These are phyloP conservation scores for Vulpes ferrilata DNA, from an alignment of 2,113 vertebrate species.

Conservation along the genomic window DNA sequence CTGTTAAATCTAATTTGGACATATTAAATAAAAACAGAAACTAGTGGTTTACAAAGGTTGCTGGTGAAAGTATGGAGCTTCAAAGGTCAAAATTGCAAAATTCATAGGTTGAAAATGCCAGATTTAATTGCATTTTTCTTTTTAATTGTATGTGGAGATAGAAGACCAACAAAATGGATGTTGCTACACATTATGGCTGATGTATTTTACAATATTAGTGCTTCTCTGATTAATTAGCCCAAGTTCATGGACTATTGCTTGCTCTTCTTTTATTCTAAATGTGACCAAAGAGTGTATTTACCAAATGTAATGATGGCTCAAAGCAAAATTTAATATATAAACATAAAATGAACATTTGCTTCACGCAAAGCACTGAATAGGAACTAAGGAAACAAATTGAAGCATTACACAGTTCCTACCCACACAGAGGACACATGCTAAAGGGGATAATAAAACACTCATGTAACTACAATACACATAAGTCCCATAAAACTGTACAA, in stretches of 20 bases:
- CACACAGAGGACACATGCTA: background rate
- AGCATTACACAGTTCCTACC: background rate
- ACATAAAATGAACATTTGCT: background rate
- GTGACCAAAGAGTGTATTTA: background rate
- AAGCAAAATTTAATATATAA: conserved; percentile 34
- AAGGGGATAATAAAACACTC: background rate
- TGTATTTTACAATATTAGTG: background rate
- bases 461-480: background rate
- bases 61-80: conserved; percentile 31
- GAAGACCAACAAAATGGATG: background rate
- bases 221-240: background rate
- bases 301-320: background rate
- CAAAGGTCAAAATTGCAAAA: conserved; percentile 30
- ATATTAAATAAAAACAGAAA: conserved; percentile 76
- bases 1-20: conserved; percentile 71
- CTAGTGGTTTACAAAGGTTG: conserved; percentile 58
- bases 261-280: background rate
- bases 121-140: background rate
- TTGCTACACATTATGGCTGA: background rate
- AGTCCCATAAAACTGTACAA: background rate
- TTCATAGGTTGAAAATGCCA: background rate
- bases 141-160: background rate
- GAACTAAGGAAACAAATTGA: background rate
- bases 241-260: background rate
- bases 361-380: background rate